These are phyloP conservation scores for Paraplagusia blochii DNA, from an alignment of 2,113 vertebrate genomes.

Conservation along the genomic window DNA sequence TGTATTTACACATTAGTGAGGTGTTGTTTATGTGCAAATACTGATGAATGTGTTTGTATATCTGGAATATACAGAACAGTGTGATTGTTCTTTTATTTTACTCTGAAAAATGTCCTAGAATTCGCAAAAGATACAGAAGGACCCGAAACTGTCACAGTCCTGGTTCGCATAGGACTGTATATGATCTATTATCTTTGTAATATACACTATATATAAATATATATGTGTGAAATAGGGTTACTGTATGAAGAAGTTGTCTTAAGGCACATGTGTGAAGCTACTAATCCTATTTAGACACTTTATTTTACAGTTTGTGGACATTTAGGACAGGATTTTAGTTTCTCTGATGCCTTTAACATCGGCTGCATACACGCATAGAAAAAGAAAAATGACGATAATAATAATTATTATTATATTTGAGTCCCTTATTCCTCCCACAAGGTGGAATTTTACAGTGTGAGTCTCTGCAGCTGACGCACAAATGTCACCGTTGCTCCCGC, in stretches of 20 bases:
- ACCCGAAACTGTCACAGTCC: constrained; percentile 22
- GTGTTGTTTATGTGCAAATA: constrained; percentile 69
- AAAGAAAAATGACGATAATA: too few species aligned
- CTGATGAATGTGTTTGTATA: constrained; percentile 73
- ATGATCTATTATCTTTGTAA: constrained; percentile 50
- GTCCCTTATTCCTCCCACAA: too few species aligned
- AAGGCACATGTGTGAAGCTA: constrained; percentile 61
- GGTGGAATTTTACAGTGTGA: too few species aligned
- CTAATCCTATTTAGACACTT: constrained; percentile 60
- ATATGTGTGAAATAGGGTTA: constrained; percentile 21
- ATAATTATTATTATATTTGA: too few species aligned
- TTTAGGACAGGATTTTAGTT: constrained; percentile 11
- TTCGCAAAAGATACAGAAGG: constrained; percentile 46
- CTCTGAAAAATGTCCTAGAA: constrained; percentile 60
- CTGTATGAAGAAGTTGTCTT: constrained; percentile 58
- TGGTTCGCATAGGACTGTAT: constrained; percentile 36
- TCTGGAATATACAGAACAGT: constrained; percentile 64
- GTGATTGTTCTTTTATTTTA: constrained; percentile 52
- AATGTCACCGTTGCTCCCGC: background rate
- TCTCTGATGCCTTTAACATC: constrained; percentile 43
- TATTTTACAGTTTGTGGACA: constrained; percentile 57
- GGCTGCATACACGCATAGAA: constrained; percentile 16
- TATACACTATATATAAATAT: constrained; percentile 44
- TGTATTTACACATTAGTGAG: constrained; percentile 65
- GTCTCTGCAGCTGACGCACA: too few species aligned